Percentiles rank a stretch among this genome's conserved stretches.
Conservation (phyloP, 2,888 invertebrate genomes). For the Phanerotoma sp. region DNA sequence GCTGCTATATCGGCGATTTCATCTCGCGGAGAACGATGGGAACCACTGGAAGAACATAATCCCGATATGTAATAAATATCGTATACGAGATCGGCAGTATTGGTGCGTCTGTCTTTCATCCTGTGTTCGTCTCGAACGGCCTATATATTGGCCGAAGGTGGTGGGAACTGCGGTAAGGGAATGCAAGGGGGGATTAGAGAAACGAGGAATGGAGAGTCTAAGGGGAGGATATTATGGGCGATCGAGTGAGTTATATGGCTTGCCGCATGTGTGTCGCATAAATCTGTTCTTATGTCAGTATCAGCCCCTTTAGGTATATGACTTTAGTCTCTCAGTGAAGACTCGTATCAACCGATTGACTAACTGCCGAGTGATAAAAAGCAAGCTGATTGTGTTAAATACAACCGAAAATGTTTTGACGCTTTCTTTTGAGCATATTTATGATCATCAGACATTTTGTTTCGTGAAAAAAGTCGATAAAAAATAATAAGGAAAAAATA, state of each 20-base stretch:
- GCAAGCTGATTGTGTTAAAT: background rate
- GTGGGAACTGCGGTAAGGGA: slow-evolving; percentile 52
- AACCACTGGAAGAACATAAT: slow-evolving; percentile 44
- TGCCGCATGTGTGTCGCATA: slow-evolving; percentile 57
- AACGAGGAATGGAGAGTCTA: slow-evolving; percentile 44
- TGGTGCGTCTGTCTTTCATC: slow-evolving; percentile 49
- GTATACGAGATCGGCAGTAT: slow-evolving; percentile 38
- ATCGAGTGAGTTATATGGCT: slow-evolving; percentile 57
- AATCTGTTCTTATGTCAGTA: slow-evolving; percentile 54
- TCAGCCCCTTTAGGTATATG: slow-evolving; percentile 40
- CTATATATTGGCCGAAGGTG: slow-evolving; percentile 1
- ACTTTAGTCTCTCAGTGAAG: slow-evolving; percentile 14
- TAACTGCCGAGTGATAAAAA: slow-evolving; percentile 14
- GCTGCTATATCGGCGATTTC: slow-evolving; percentile 13
- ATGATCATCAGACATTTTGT: no score
- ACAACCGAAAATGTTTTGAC: no score
- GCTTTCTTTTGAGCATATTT: no score
- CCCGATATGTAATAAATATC: slow-evolving; percentile 54
- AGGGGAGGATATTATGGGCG: slow-evolving; percentile 56
- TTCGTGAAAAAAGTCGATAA: background rate
- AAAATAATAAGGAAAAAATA: no score
- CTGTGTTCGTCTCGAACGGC: slow-evolving; percentile 32
- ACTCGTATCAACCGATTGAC: slow-evolving; percentile 27
- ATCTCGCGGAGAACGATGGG: slow-evolving; percentile 19
- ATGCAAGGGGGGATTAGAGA: slow-evolving; percentile 42